Base-by-base conservation (phyloP, 92 coral and sea anemone genomes). In the Heliopora coerulea region DNA sequence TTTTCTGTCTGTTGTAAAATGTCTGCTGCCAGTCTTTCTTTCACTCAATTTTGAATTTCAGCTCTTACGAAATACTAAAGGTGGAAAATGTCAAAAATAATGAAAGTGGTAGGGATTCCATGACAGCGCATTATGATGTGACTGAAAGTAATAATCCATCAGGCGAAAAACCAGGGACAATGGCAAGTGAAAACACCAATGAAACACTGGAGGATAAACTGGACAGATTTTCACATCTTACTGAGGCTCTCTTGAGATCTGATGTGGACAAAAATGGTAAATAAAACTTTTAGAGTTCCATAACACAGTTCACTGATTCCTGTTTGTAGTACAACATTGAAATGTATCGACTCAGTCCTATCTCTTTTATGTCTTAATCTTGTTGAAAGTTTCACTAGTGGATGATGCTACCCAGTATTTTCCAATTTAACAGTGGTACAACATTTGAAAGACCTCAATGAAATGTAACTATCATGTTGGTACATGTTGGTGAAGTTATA, bases 201-300 rank as follows among this genome's bases (percentile, higher is more conserved):
- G 56, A 65, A 65, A 40, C 56, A 11, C 17, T 67, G 56, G 74
- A 67, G 28, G 74, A 67, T 24, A 67, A 67, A n/a, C 48, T 67
- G 56, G 74, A 67, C 3, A 67, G 74, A 35, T 52, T 70, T 31
- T 70, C 63, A 14, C 62, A 50, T 54, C 77, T 70, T 20, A 54
- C 77, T 24, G 63, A 44, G 10, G 48, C 62, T 31, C 63, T 70
- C 3, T 70, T 54, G 25, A 17, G 77, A 54, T 70, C 62, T 37
- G 63, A 50, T 54, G 52, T 70, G 23, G 77, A 70, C 49, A 50
- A 70, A n/a, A 39, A 32, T 70, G 63, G 62, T 54, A 50, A 14
- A 58, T 70, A n/a, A 28, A 2, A 9, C 8, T 30, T 11, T 27
- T 14, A n/a, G n/a, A n/a, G n/a, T n/a, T n/a, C n/a, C n/a, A n/a